Evolutionary conservation across 2,888 invertebrate species (phyloP).

Genomic region (Drosophila picticornis): DNA sequence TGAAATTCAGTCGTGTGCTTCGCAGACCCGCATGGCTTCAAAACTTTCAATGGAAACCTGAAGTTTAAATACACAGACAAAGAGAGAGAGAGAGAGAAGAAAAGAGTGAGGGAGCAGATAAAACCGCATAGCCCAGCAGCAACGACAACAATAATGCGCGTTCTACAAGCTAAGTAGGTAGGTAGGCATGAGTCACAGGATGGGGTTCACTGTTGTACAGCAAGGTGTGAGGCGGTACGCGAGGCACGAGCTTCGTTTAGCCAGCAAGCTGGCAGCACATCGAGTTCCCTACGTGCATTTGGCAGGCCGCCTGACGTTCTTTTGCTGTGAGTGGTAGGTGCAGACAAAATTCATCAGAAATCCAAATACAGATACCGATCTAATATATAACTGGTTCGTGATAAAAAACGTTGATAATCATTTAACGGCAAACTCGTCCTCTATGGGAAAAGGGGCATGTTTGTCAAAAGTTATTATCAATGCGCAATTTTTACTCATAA

Average conservation of each 20-base stretch:
- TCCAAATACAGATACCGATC: constrained; percentile 81
- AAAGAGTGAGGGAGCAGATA: constrained; percentile 26
- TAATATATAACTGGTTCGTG: constrained; percentile 80
- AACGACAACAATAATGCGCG: background rate
- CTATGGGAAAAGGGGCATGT: constrained; percentile 9
- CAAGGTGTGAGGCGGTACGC: constrained; percentile 29
- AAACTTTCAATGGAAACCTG: constrained; percentile 66
- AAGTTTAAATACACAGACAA: constrained; percentile 29
- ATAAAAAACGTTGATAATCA: constrained; percentile 55
- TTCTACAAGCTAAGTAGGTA: constrained; percentile 17
- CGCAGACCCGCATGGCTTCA: constrained; percentile 45
- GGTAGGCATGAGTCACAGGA: constrained; percentile 60
- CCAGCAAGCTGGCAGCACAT: background rate
- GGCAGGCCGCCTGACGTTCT: constrained; percentile 47
- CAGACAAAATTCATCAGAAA: constrained; percentile 81
- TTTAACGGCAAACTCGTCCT: constrained; percentile 38
- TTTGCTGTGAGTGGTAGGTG: constrained; percentile 36
- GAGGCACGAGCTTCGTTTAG: constrained; percentile 12
- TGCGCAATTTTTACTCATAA: constrained; percentile 7
- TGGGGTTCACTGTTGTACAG: background rate
- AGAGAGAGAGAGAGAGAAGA: constrained; percentile 2
- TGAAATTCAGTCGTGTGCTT: constrained; percentile 55
- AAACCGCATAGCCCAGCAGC: constrained; percentile 36
- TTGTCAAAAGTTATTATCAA: constrained; percentile 12
- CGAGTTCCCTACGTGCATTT: constrained; percentile 38